Conservation (phyloP, 2,888 invertebrate species). For the Escarpia spicata region DNA sequence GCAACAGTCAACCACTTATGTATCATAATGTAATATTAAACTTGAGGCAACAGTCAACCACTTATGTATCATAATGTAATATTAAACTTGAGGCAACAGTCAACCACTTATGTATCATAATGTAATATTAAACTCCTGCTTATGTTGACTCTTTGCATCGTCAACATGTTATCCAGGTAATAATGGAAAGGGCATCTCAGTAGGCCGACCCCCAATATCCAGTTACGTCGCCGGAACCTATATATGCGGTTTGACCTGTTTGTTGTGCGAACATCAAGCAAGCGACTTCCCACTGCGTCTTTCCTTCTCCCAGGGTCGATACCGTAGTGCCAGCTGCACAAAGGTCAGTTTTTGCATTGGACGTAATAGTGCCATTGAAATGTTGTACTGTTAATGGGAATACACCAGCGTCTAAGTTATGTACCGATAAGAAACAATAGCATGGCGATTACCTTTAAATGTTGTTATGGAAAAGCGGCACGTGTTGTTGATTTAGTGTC, state of each 20-base stretch:
- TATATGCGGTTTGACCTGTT: neutral
- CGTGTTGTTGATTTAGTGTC: too few relatives aligned
- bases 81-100: too few relatives aligned
- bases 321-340: neutral
- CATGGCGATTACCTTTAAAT: too few relatives aligned
- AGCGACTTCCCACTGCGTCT: neutral
- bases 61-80: too few relatives aligned
- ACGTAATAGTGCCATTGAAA: neutral
- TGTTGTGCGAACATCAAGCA: neutral
- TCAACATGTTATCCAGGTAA: neutral
- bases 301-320: neutral
- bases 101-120: too few relatives aligned
- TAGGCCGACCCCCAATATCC: neutral
- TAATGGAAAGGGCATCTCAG: neutral
- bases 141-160: too few relatives aligned
- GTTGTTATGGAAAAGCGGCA: too few relatives aligned
- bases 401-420: neutral
- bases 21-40: too few relatives aligned
- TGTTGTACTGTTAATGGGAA: neutral
- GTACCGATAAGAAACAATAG: too few relatives aligned
- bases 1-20: too few relatives aligned
- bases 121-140: too few relatives aligned
- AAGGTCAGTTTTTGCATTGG: neutral
- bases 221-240: neutral
- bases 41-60: too few relatives aligned